Base-by-base conservation (phyloP, 2,113 vertebrate genomes). In the Aleadryas rufinucha region DNA sequence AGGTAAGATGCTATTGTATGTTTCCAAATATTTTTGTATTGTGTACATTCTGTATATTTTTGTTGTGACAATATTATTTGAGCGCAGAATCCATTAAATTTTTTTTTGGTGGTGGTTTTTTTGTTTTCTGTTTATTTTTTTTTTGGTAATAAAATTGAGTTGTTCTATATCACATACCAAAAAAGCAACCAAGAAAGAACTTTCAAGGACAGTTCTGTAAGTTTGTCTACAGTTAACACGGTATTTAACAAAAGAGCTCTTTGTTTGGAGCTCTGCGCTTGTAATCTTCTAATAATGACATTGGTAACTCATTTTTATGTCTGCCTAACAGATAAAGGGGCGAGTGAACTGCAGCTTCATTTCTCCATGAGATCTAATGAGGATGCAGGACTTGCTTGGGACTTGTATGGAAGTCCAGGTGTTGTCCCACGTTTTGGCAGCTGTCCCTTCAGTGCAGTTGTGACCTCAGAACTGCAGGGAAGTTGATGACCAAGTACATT, bases 21-120 rank as follows among this genome's bases (percentile, higher is more conserved):
- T 97, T 97, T 97, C 95, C 96, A 98, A 95, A 96, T 98, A 98
- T 98, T 98, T 98, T 98, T 98, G 97, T 98, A 98, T 98, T 44
- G 97, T 98, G 97, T 97, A 98, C 95, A 97, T 98, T 97, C 95
- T 98, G 97, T 98, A 98, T 98, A 98, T 98, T 98, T 98, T 98
- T 98, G 97, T 97, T 98, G 96, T 97, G 97, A 98, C 45, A 77
- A 68, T 97, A 97, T 98, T 97, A 97, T 97, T 98, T 97, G 97
- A 97, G 90, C 14, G 39, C 97, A 97, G 79, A 97, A 95, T 96
- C 97, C 97, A 98, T 98, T 98, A 98, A 98, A 96, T 92, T 95
- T 97, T 86, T 56, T 94, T 56, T 94, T 96, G 95, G 30, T 53
- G 65, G 47, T 60, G 53, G 2, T 68, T 37, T 74, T 64, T 54